Conservation (phyloP, 2,888 invertebrate genomes). For the Calephelis perditalis region DNA sequence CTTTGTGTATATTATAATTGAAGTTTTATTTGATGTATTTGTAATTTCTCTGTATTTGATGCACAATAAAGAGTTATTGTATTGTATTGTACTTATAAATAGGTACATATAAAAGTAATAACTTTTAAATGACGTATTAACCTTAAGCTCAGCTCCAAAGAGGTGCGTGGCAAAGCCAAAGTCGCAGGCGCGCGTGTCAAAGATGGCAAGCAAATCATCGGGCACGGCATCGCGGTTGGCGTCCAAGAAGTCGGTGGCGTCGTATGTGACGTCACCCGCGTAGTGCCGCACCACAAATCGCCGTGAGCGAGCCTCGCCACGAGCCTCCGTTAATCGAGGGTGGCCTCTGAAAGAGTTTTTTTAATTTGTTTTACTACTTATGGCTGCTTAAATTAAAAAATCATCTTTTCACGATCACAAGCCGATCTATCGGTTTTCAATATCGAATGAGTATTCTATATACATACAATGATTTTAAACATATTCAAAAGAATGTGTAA, state of each 20-base stretch:
- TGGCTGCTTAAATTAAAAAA: too few species aligned
- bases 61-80: too few species aligned
- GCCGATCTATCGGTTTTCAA: too few species aligned
- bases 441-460: too few species aligned
- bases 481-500: too few species aligned
- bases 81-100: too few species aligned
- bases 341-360: constrained; percentile 87
- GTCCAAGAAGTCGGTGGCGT: constrained; percentile 92
- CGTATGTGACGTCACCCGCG: constrained; percentile 86
- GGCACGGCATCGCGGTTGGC: constrained; percentile 95
- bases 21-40: too few species aligned
- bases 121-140: constrained; percentile 18
- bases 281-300: constrained; percentile 95
- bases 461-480: too few species aligned
- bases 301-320: constrained; percentile 84
- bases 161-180: constrained; percentile 98
- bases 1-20: too few species aligned
- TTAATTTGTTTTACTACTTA: too few species aligned
- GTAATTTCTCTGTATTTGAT: too few species aligned
- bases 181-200: constrained; percentile 94
- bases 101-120: neutral
- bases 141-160: constrained; percentile 94
- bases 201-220: constrained; percentile 94
- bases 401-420: too few species aligned
- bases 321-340: constrained; percentile 87